Evolutionary conservation across 2,113 vertebrate species (phyloP).

Genomic region (Brachyhypopomus gauderio): DNA sequence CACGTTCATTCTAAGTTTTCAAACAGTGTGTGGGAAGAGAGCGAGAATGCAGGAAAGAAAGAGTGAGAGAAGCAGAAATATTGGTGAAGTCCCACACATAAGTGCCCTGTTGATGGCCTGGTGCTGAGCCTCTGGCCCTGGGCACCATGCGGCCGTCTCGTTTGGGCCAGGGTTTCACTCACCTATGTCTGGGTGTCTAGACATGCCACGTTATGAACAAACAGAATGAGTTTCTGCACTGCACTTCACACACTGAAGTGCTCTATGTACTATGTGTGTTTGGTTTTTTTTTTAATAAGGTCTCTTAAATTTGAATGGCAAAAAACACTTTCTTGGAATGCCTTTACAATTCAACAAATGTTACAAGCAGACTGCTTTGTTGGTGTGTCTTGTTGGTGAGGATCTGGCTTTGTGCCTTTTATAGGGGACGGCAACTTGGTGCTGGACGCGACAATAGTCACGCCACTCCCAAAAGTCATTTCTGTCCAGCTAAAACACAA

Average conservation of each 20-base stretch:
- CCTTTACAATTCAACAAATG: not conserved
- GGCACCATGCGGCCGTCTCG: not conserved
- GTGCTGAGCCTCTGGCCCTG: not conserved
- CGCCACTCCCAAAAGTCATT: slow-evolving; percentile 24
- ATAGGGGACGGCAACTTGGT: not conserved
- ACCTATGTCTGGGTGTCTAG: slow-evolving; percentile 10
- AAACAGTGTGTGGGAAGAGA: not conserved
- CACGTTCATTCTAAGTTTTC: no score
- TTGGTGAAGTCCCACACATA: slow-evolving; percentile 32
- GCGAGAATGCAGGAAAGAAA: not conserved
- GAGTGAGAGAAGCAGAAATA: not conserved
- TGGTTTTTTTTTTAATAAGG: not conserved
- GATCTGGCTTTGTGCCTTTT: slow-evolving; percentile 11
- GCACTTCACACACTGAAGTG: slow-evolving; percentile 9
- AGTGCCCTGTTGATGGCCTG: not conserved
- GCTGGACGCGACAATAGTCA: not conserved
- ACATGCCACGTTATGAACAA: slow-evolving; percentile 8
- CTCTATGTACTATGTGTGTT: not conserved
- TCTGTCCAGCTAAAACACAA: slow-evolving; percentile 25
- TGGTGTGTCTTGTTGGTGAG: not conserved
- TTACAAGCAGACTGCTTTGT: no score
- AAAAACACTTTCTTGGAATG: not conserved
- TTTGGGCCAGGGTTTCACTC: slow-evolving; percentile 7
- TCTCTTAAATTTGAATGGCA: not conserved
- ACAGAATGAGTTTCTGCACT: not conserved